A percentile compares a stretch with the other conserved stretches of the same genome.
Evolutionary conservation across 2,113 vertebrate species (phyloP).

Genomic region (Antigone vipio): DNA sequence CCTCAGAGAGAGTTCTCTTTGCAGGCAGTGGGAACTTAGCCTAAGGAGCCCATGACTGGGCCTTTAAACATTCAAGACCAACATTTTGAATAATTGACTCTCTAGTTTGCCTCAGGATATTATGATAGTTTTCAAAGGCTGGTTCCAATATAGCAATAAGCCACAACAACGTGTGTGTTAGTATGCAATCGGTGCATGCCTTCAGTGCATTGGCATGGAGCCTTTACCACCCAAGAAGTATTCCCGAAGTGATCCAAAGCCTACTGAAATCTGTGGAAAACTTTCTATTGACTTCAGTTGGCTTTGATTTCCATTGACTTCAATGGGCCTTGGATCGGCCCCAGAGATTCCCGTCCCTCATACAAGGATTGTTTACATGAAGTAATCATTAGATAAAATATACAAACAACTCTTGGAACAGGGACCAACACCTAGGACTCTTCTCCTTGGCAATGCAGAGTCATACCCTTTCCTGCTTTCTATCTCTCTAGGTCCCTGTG

Average conservation of each 20-base stretch:
- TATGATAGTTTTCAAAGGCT: constrained; percentile 60
- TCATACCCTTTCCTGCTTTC: background rate
- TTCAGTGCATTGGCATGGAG: constrained; percentile 52
- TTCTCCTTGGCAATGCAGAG: background rate
- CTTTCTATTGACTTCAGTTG: constrained; percentile 50
- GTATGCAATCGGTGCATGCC: constrained; percentile 49
- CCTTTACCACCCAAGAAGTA: constrained; percentile 65
- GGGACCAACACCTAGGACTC: background rate
- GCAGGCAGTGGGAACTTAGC: constrained; percentile 34
- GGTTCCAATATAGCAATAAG: constrained; percentile 63
- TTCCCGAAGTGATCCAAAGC: constrained; percentile 25
- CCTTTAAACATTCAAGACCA: constrained; percentile 53
- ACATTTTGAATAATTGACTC: constrained; percentile 61
- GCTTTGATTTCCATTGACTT: constrained; percentile 33
- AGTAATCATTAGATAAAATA: constrained; percentile 13
- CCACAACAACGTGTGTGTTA: constrained; percentile 66
- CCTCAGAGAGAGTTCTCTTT: background rate
- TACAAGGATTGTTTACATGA: background rate
- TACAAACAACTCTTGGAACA: constrained; percentile 15
- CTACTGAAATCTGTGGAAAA: constrained; percentile 60
- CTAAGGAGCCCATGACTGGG: constrained; percentile 28
- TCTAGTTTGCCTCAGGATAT: constrained; percentile 53
- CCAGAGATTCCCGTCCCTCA: background rate
- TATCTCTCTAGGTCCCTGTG: background rate
- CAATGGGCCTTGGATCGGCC: background rate